Evolutionary conservation across 2,797 vertebrate genomes (phyloP), one percentile per base, ranked within the genome.

Genomic region (Paedocypris micromegethes): DNA sequence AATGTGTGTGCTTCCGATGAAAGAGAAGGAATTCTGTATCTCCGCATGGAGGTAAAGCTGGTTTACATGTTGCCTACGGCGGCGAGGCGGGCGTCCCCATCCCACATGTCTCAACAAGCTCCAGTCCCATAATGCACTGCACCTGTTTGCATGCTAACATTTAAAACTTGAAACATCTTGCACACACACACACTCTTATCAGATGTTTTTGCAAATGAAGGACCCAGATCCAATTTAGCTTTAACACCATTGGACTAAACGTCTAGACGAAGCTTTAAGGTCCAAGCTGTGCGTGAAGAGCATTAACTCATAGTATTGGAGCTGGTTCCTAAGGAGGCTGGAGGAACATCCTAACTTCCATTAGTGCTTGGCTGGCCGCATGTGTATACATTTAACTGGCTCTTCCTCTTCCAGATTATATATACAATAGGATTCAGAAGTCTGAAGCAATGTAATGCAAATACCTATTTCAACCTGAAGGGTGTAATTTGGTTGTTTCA

Each of bases 81-180:
- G 78, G 79, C 78, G 38, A 78, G 75, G 44, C 45, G 61, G 44
- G 78, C 68, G 72, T 86, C 85, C 80, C 70, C 43, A 23, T 23
- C 45, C 61, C 9, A 71, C 87, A 72, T 89, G 88, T 83, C 83
- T 80, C 77, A 75, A 86, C 88, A 86, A 8, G 88, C 77, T 86
- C 68, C 52, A 63, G 77, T 9, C 41, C 67, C 43, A 44, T 64
- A 70, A 70, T 58, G 66, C 57, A 63, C 66, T 74, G 66, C 70
- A 72, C 79, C 77, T 84, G 74, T 81, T 81, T 80, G 79, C 67
- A 55, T 77, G 72, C 66, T 52, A 64, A 66, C 63, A 69, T 38
- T 68, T 58, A 74, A 70, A 64, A 82, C 84, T 73, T 86, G 84
- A 83, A 83, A 80, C 74, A 81, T 87, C 84, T 81, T 87, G 86